Percentiles rank a stretch among this genome's conserved stretches.
Evolutionary conservation across 2,888 invertebrate species (phyloP).

Genomic region (Orthosia cruda): DNA sequence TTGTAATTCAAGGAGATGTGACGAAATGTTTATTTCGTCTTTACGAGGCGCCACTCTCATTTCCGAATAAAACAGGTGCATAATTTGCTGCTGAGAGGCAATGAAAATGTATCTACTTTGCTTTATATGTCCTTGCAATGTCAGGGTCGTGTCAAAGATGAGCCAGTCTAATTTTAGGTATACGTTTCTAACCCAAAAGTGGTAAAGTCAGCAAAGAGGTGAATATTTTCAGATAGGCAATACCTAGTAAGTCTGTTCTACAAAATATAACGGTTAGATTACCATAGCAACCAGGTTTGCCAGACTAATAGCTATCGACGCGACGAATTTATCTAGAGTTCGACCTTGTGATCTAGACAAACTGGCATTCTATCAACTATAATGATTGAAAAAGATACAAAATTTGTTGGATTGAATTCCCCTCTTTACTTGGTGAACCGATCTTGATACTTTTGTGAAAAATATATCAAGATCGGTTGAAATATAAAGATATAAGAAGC

Average conservation of each 20-base stretch:
- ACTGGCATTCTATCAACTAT: too few relatives aligned
- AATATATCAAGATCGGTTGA: too few relatives aligned
- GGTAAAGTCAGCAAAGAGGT: not conserved
- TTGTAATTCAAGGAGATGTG: conserved; percentile 9
- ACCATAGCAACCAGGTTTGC: not conserved
- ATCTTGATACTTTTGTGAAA: too few relatives aligned
- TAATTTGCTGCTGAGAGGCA: conserved; percentile 21
- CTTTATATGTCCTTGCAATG: conserved; percentile 22
- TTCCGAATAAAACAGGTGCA: conserved; percentile 41
- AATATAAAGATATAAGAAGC: too few relatives aligned
- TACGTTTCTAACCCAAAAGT: not conserved
- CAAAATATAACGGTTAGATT: not conserved
- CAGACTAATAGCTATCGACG: not conserved
- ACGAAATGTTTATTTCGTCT: not conserved
- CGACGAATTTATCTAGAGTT: not conserved
- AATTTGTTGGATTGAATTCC: too few relatives aligned
- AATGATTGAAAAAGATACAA: too few relatives aligned
- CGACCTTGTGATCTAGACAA: not conserved
- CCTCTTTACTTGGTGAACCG: too few relatives aligned
- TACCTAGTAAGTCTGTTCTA: not conserved
- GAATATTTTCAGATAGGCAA: not conserved
- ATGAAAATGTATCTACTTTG: conserved; percentile 39
- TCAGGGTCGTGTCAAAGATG: conserved; percentile 1
- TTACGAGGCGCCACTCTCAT: conserved; percentile 29
- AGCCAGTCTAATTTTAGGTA: not conserved